Evolutionary conservation across 2,113 vertebrate species (phyloP), one percentile per base, ranked within the genome.

Genomic region (Mesoclemmys tuberculata): DNA sequence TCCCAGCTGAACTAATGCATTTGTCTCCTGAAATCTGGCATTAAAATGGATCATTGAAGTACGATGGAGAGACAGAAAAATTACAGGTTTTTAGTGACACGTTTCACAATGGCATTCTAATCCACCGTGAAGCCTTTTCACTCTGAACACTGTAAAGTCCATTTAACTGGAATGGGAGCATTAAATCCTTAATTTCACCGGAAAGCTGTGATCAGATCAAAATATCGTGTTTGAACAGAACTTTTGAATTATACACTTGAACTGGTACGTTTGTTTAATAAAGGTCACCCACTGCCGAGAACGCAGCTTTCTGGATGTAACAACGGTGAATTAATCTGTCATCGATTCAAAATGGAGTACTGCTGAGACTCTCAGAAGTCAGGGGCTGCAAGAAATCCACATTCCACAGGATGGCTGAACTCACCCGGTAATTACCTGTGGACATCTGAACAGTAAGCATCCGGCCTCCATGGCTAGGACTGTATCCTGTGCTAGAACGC

Each of bases 101-200:
- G 86, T 87, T 81, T 81, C 90, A 92, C 93, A 88, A 95, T 22
- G 27, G 52, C 82, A 94, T 93, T 90, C 92, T 94, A 94, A 96
- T 90, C 87, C 91, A 12, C 90, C 87, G 0, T 77, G 93, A 90
- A 75, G 54, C 64, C 85, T 94, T 96, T 77, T 44, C 92, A 90
- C 91, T 80, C 89, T 8, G 1, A 77, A 44, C 24, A 0, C 46
- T 3, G 1, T 52, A 10, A 54, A 91, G 93, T 82, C 95, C 96
- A 86, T 94, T 91, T 86, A 86, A 88, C 84, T 12, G 55, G 74
- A 86, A 87, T 13, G 79, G 84, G 81, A 98, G 95, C 93, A 7
- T 96, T 96, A 96, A 97, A 97, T 97, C 93, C 95, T 44, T 86
- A 77, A 87, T 96, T 97, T 97, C 84, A 85, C 89, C 80, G 92